Percentiles rank a stretch among this genome's conserved stretches.
These are phyloP conservation scores for Bombus difficillimus DNA, from an alignment of 1,140 invertebrate genomes.

Conservation along the genomic window DNA sequence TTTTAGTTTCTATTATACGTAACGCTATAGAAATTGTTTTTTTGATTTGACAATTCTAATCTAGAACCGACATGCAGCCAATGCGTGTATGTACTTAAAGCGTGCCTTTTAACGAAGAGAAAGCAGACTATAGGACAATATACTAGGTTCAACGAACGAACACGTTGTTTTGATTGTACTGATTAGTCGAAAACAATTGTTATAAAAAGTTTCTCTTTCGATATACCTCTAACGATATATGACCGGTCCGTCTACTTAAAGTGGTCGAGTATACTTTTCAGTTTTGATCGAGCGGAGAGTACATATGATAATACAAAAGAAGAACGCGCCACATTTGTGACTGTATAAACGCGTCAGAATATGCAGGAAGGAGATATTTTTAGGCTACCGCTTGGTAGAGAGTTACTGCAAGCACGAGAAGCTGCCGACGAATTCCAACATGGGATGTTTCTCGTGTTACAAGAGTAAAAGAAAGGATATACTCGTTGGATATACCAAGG, in stretches of 20 bases:
- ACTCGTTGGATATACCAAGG: constrained; percentile 5
- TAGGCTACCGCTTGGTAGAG: constrained; percentile 46
- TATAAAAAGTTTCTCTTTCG: neutral
- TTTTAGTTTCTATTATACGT: no score
- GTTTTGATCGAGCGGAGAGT: constrained; percentile 5
- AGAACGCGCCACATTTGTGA: constrained; percentile 22
- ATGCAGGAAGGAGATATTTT: constrained; percentile 60
- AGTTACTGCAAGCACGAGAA: constrained; percentile 44
- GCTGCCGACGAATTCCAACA: constrained; percentile 13
- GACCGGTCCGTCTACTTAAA: neutral
- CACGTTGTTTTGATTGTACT: neutral
- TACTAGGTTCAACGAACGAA: no score
- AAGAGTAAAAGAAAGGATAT: constrained; percentile 36
- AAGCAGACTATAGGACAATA: neutral
- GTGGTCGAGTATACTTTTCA: neutral
- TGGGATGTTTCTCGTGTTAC: constrained; percentile 60
- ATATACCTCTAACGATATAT: neutral
- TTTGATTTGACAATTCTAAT: neutral
- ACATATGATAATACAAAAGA: neutral
- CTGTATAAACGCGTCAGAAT: constrained; percentile 45
- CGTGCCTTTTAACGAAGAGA: neutral
- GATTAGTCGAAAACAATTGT: neutral
- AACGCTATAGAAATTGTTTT: no score
- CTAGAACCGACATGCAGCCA: neutral
- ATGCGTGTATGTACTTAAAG: neutral